Base-by-base conservation (phyloP, 2,113 vertebrate genomes). In the Symphodus melops region DNA sequence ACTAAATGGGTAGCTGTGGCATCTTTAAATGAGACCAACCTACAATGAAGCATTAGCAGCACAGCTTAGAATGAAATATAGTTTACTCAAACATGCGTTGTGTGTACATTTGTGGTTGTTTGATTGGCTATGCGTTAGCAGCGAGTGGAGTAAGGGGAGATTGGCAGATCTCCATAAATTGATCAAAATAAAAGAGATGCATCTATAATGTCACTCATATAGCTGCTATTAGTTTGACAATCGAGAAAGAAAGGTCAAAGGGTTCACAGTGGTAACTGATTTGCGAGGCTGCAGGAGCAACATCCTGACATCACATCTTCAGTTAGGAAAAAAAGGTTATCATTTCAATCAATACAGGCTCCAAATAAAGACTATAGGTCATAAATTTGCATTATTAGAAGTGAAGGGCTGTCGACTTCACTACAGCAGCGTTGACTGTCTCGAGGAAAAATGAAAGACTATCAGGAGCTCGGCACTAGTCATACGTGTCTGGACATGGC, bases 121-220 rank as follows among this genome's bases (percentile, higher is more conserved):
- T 64, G 20, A 59, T 39, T 46, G 46, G 37, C 36, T 61, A 33
- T 62, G 28, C 57, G 55, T 25, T 51, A 14, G 44, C 37, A 36
- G 44, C 72, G 68, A 60, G 28, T 73, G 58, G 74, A 84, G 81
- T 66, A 65, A 63, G n/a, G n/a, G n/a, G n/a, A n/a, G n/a, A n/a
- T n/a, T n/a, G n/a, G 41, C 19, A 64, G 69, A 76, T 72, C 58
- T 77, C 56, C 81, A 77, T 77, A 86, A 88, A 80, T 57, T 64
- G 70, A 85, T 85, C 28, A 77, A 75, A 65, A 63, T n/a, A 52
- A 23, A 72, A 46, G 23, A 66, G 39, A 70, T 44, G 48, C 48
- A 68, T 65, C 19, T 75, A 28, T 63, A 72, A 81, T 62, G 37
- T 63, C 8, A 61, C 1, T 53, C 57, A 11, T 48, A 55, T 83